phyloP scores from a whole-genome alignment of 1,140 invertebrate genomes.

The Drosophila bifasciata region DNA sequence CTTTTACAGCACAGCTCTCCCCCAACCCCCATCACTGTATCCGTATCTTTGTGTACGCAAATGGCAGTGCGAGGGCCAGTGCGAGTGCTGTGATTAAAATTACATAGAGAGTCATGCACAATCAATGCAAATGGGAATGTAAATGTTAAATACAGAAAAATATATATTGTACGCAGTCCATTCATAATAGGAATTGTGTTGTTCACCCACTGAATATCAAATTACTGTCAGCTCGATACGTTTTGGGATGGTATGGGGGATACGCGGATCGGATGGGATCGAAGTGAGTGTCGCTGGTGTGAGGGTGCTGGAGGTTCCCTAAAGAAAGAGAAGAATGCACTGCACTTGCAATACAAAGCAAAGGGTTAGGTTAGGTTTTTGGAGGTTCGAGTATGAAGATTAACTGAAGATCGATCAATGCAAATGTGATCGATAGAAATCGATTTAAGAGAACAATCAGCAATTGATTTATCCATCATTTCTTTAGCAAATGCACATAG shows the following conservation, averaged over 20 bases:
- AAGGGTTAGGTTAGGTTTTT: background rate
- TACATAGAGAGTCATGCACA: conserved; percentile 77
- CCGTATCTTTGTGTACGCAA: conserved; percentile 8
- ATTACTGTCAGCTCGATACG: conserved; percentile 55
- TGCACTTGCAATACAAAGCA: conserved; percentile 21
- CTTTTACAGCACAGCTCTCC: conserved; percentile 37
- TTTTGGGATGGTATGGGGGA: conserved; percentile 27
- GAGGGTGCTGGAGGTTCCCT: background rate
- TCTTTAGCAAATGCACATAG: too few relatives aligned
- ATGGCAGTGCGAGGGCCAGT: background rate
- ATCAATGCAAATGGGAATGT: conserved; percentile 80
- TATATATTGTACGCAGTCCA: conserved; percentile 53
- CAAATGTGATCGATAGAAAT: background rate
- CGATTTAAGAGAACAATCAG: too few relatives aligned
- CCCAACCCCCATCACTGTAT: background rate
- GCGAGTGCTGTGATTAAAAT: conserved; percentile 57
- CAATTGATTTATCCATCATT: too few relatives aligned
- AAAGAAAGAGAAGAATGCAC: conserved; percentile 15
- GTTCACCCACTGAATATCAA: conserved; percentile 76
- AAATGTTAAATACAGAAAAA: conserved; percentile 55
- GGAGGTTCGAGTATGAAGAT: background rate
- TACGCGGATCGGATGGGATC: conserved; percentile 5
- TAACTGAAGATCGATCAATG: background rate
- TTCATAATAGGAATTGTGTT: conserved; percentile 53
- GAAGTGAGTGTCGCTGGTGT: conserved; percentile 14